These are phyloP conservation scores for Python bivittatus DNA, from an alignment of 2,113 vertebrate species.

Conservation along the genomic window DNA sequence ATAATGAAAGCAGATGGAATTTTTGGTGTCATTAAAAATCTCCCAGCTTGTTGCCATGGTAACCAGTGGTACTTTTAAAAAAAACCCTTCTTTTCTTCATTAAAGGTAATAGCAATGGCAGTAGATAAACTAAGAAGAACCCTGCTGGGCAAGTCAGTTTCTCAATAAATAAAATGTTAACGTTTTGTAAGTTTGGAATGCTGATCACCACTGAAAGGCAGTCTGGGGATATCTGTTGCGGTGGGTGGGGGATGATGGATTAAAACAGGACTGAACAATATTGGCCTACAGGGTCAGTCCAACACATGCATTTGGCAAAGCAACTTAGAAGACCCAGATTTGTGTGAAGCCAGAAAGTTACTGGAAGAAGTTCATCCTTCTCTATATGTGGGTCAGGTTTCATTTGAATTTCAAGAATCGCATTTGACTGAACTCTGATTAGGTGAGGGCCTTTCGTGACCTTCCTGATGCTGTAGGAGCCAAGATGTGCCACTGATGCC, in stretches of 20 bases:
- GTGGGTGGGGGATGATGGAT: conserved; percentile 20
- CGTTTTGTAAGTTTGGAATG: conserved; percentile 61
- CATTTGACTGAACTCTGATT: background rate
- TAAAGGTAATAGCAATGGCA: conserved; percentile 63
- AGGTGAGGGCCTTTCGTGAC: background rate
- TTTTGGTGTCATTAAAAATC: conserved; percentile 59
- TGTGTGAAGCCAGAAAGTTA: background rate
- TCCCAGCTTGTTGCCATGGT: conserved; percentile 60
- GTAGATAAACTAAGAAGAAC: conserved; percentile 65
- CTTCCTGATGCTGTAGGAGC: background rate
- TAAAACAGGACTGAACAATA: background rate
- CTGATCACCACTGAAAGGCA: conserved; percentile 53
- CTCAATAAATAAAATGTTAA: conserved; percentile 67
- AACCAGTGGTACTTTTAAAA: conserved; percentile 60
- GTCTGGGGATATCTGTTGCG: conserved; percentile 53
- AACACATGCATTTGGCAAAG: background rate
- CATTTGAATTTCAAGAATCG: background rate
- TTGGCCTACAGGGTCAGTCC: conserved; percentile 32
- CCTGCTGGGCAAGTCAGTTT: conserved; percentile 65
- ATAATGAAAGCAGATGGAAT: conserved; percentile 70
- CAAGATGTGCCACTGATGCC: background rate
- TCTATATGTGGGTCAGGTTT: background rate
- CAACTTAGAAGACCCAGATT: background rate
- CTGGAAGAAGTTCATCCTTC: background rate
- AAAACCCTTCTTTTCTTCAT: conserved; percentile 69